Evolutionary conservation across 2,888 invertebrate genomes (phyloP).

Genomic region (Pantelozetes paolii): DNA sequence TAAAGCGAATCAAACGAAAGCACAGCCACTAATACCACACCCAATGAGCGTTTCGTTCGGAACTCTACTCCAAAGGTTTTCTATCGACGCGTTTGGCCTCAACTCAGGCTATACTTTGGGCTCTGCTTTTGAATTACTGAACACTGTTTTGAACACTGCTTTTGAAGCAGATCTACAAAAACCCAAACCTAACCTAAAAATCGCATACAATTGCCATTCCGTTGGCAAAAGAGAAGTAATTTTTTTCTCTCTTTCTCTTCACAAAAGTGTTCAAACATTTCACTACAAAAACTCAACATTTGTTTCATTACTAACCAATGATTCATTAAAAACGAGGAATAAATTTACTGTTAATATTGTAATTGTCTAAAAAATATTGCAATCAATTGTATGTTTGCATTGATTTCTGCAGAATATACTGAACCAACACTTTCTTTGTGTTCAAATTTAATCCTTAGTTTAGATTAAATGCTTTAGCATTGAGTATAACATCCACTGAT

Average conservation of each 20-base stretch:
- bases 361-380: not conserved
- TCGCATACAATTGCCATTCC: slow-evolving; percentile 14
- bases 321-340: not conserved
- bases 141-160: not conserved
- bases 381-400: not conserved
- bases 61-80: slow-evolving; percentile 31
- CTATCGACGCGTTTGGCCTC: slow-evolving; percentile 14
- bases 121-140: slow-evolving; percentile 12
- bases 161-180: no score
- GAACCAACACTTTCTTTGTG: not conserved
- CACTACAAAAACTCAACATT: not conserved
- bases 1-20: slow-evolving; percentile 28
- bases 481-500: not conserved
- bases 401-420: not conserved
- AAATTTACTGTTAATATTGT: not conserved
- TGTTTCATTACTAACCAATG: not conserved
- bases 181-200: slow-evolving; percentile 1
- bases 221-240: not conserved
- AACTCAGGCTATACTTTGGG: not conserved
- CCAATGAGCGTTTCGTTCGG: slow-evolving; percentile 23
- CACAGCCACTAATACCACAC: slow-evolving; percentile 27
- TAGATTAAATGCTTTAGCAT: slow-evolving; percentile 20
- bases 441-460: not conserved
- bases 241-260: no score
- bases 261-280: not conserved